Conservation (phyloP, 2,113 vertebrate genomes). For the Platycercus adscitus region DNA sequence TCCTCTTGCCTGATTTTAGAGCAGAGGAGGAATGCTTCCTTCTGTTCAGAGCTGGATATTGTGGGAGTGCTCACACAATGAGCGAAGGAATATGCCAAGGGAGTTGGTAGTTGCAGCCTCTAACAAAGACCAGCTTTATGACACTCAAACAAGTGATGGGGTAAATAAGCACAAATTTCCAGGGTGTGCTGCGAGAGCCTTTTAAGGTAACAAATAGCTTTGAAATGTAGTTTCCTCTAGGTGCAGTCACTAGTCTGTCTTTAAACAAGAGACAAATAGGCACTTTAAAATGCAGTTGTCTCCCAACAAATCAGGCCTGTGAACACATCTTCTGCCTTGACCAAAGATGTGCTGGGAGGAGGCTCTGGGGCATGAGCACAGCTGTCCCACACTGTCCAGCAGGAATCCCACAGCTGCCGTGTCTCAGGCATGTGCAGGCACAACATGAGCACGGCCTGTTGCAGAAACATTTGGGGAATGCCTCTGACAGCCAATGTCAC, state of each 20-base stretch:
- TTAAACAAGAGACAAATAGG: neutral
- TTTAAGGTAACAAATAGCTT: neutral
- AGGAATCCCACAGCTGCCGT: conserved; percentile 35
- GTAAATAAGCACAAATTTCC: neutral
- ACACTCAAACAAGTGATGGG: neutral
- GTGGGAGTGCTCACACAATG: neutral
- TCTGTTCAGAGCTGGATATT: conserved; percentile 14
- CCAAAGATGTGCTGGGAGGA: neutral
- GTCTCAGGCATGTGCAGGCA: conserved; percentile 19
- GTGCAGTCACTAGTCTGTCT: neutral
- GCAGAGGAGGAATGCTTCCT: neutral
- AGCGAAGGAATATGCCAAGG: neutral
- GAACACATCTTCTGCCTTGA: neutral
- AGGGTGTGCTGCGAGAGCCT: neutral
- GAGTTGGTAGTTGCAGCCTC: neutral
- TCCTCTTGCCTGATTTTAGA: neutral
- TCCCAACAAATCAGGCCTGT: neutral
- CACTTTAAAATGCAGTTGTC: neutral
- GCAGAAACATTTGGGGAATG: conserved; percentile 50
- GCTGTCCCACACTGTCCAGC: neutral
- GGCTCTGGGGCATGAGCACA: neutral
- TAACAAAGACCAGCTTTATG: conserved; percentile 44
- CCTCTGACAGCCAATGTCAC: neutral
- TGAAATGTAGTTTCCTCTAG: neutral
- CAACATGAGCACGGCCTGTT: rapidly evolving